Percentiles rank a stretch among this genome's conserved stretches.
These are phyloP conservation scores for Micrasema longulum DNA, from an alignment of 1,140 invertebrate species.

Conservation along the genomic window DNA sequence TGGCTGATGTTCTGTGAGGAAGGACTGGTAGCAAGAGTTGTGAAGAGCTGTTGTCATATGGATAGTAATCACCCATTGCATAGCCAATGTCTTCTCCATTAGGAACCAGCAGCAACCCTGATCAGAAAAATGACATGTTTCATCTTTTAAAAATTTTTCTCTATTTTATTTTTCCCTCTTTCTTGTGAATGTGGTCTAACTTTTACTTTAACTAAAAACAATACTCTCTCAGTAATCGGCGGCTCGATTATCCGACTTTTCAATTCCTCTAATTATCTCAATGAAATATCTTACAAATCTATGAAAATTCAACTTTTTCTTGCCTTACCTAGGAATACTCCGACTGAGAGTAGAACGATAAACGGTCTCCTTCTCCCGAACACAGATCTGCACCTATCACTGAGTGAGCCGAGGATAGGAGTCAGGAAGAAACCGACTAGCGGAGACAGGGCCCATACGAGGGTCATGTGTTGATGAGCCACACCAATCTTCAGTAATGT, in stretches of 20 bases:
- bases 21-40: slow-evolving; percentile 59
- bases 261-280: too few species aligned
- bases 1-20: slow-evolving; percentile 61
- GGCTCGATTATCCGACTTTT: too few species aligned
- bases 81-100: slow-evolving; percentile 85
- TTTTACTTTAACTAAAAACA: too few species aligned
- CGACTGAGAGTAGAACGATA: slow-evolving; percentile 88
- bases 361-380: slow-evolving; percentile 91
- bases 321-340: slow-evolving; percentile 83
- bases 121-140: background rate
- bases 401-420: slow-evolving; percentile 90
- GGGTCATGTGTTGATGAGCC: slow-evolving; percentile 90
- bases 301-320: too few species aligned
- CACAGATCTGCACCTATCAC: slow-evolving; percentile 85
- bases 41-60: slow-evolving; percentile 60
- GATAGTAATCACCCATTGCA: slow-evolving; percentile 78
- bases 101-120: slow-evolving; percentile 88
- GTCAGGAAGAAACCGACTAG: slow-evolving; percentile 94
- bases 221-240: too few species aligned
- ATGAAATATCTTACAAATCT: too few species aligned
- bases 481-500: slow-evolving; percentile 94
- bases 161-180: too few species aligned
- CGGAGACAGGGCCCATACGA: slow-evolving; percentile 94
- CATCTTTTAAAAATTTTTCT: slow-evolving; percentile 1
- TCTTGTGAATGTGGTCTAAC: too few species aligned